Base-by-base conservation (phyloP, 2,888 invertebrate genomes). In the Rhingia campestris region DNA sequence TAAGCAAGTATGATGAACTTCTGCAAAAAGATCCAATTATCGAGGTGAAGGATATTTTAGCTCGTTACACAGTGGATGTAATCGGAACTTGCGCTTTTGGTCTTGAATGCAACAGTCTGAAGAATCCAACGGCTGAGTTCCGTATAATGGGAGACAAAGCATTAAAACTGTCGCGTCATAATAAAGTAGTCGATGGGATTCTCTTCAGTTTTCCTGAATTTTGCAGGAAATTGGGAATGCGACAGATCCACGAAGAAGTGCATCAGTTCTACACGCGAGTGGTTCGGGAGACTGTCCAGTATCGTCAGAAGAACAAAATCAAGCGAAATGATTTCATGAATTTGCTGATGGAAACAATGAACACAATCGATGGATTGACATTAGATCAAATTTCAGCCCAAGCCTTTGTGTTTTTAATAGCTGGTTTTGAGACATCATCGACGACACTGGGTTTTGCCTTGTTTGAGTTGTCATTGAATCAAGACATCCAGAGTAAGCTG, bases 361-460 rank as follows among this genome's bases (percentile, higher is more conserved):
- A 92, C 54, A 90, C 92, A 76, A 92, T 47, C 86, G 89, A 72
- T 86, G 75, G 73, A 1, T 59, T 87, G 3, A 75, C 90, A 0
- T 75, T 86, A 0, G 88, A 89, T n/a, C 87, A 91, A 76, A 88
- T 91, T 9, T 88, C 89, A 0, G 91, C 91, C 0, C 90, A 91
- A 54, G 87, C 89, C 0, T 91, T 91, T 72, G 87, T 89, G 0
- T 91, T 91, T 59, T 86, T 91, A 6, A 35, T 89, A 10, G 90
- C 94, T 6, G 95, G 95, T 0, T 93, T 94, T 86, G 94, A 94
- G 88, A 94, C 94, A 0, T 93, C 94, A 0, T 94, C 94, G 0
- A 92, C 94, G 0, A 93, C 94, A 0, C 92, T 94, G 3, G 92
- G 93, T 75, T 94, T 93, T 79, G 89, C 89, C 4, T 86, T 91